phyloP scores from a whole-genome alignment of 2,888 invertebrate species.

The Ephialtes manifestator region DNA sequence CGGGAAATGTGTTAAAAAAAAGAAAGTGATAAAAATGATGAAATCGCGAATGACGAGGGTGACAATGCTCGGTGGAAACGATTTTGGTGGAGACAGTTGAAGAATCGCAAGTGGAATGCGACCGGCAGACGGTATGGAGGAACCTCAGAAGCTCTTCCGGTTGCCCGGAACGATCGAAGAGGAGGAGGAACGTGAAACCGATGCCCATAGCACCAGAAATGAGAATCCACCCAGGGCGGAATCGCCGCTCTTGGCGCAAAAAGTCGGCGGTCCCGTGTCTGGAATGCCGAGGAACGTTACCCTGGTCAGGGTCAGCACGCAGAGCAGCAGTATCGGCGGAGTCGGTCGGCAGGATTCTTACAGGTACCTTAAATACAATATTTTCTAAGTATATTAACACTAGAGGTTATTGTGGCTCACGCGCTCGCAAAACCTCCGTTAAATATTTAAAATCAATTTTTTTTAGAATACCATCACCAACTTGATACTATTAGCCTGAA shows the following conservation, averaged over 20 bases:
- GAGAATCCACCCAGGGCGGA: constrained; percentile 75
- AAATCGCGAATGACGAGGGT: constrained; percentile 64
- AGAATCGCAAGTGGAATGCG: constrained; percentile 44
- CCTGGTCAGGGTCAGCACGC: constrained; percentile 88
- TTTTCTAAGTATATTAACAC: background rate
- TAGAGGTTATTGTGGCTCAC: too few relatives aligned
- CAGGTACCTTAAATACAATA: constrained; percentile 84
- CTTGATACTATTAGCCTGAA: too few relatives aligned
- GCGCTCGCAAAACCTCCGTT: too few relatives aligned
- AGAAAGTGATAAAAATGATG: constrained; percentile 36
- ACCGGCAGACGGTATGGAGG: constrained; percentile 76
- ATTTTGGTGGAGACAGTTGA: constrained; percentile 68
- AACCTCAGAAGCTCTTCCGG: constrained; percentile 82
- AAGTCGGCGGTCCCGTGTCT: constrained; percentile 71
- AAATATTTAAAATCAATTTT: too few relatives aligned
- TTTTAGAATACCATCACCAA: too few relatives aligned
- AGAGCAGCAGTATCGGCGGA: constrained; percentile 88
- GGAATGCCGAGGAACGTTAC: constrained; percentile 85
- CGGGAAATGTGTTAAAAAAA: background rate
- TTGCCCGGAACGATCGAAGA: constrained; percentile 84
- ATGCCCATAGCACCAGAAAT: constrained; percentile 62
- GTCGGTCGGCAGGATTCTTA: constrained; percentile 88
- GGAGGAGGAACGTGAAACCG: constrained; percentile 79
- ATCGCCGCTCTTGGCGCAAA: constrained; percentile 79
- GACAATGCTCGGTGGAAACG: constrained; percentile 64